These are phyloP conservation scores for Amphiura filiformis DNA, from an alignment of 35 echinoderm and acorn worm genomes.

Conservation along the genomic window DNA sequence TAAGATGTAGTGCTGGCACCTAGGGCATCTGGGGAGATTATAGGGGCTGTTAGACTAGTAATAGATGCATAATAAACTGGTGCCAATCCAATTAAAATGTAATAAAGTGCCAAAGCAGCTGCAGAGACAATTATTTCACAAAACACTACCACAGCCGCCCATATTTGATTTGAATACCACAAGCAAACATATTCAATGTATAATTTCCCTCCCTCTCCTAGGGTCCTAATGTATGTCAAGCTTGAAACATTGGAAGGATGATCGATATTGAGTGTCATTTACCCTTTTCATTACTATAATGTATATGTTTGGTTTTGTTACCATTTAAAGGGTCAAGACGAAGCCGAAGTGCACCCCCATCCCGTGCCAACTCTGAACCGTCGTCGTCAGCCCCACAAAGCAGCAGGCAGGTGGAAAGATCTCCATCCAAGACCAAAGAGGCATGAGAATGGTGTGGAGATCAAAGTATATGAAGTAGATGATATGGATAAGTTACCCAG, in stretches of 20 bases:
- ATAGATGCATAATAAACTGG: conserved; percentile 8
- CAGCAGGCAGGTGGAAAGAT: conserved; percentile 62
- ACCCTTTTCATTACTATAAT: neutral
- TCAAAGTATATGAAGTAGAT: conserved; percentile 98
- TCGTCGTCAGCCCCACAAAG: conserved; percentile 40
- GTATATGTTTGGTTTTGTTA: neutral
- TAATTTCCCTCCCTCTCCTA: neutral
- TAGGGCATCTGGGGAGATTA: neutral
- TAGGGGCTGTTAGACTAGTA: conserved; percentile 1
- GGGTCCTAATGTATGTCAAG: neutral
- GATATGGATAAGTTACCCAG: conserved; percentile 65
- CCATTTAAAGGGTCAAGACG: conserved; percentile 50
- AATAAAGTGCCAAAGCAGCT: neutral
- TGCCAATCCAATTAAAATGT: conserved; percentile 8
- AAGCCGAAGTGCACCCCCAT: conserved; percentile 70
- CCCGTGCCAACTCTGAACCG: conserved; percentile 52
- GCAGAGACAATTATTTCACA: neutral
- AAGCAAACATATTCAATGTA: neutral
- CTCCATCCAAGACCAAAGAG: conserved; percentile 67
- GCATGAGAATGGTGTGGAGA: conserved; percentile 67
- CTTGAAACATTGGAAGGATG: no score
- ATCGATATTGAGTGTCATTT: neutral
- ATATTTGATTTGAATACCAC: conserved; percentile 2
- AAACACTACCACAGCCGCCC: neutral
- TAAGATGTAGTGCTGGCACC: neutral